phyloP scores from a whole-genome alignment of 2,888 invertebrate genomes.

The Rhorus exstirpatorius region DNA sequence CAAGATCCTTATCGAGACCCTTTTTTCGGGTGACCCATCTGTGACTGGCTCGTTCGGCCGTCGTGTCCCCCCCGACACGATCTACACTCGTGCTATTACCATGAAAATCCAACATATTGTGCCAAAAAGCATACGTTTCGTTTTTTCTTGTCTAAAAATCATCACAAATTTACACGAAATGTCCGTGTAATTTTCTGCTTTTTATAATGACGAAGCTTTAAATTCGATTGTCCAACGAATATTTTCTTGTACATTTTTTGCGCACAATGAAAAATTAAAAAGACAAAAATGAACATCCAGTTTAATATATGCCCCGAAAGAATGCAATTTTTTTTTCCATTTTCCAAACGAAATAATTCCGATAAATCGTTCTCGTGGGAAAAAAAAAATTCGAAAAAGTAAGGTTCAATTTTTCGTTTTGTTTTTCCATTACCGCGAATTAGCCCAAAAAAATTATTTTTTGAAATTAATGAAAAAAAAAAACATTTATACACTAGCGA shows the following conservation, averaged over 20 bases:
- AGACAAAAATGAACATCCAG: neutral
- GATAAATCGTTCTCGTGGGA: too few relatives aligned
- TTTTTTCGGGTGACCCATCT: constrained; percentile 79
- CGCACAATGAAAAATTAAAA: neutral
- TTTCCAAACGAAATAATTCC: too few relatives aligned
- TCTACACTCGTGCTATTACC: constrained; percentile 6
- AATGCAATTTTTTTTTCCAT: neutral
- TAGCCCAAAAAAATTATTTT: too few relatives aligned
- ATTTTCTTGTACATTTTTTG: neutral
- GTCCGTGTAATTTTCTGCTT: too few relatives aligned
- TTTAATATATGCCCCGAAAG: neutral
- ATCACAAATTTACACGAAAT: too few relatives aligned
- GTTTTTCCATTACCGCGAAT: too few relatives aligned
- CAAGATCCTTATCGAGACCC: constrained; percentile 79
- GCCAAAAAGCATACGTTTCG: constrained; percentile 75
- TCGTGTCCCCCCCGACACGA: constrained; percentile 70
- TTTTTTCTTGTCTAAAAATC: constrained; percentile 25
- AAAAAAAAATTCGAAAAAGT: too few relatives aligned
- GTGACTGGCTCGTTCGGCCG: constrained; percentile 77
- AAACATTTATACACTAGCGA: too few relatives aligned
- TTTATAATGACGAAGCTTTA: too few relatives aligned
- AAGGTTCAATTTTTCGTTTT: too few relatives aligned
- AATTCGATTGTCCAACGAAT: neutral
- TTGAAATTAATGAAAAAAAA: too few relatives aligned
- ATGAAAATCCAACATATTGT: constrained; percentile 79